Evolutionary conservation across 1,140 invertebrate genomes (phyloP), one percentile per base, ranked within the genome.

Genomic region (Papilio aristodemus): DNA sequence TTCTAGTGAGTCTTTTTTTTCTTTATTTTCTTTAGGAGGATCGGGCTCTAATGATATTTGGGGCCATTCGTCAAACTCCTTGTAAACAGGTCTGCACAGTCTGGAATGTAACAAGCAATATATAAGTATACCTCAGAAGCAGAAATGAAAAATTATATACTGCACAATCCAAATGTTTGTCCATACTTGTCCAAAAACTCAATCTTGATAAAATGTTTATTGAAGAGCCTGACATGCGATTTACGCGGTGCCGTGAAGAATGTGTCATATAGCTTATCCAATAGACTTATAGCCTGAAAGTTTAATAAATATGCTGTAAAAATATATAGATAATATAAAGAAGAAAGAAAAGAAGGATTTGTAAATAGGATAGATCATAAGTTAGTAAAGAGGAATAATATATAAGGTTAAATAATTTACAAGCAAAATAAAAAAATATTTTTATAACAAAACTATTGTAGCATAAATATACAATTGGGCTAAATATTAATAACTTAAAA

Each of bases 161-260:
- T 37, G 50, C 36, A 58, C 46, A 68, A 58, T 68, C 66, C 14
- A 54, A 57, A 85, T 75, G 79, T 74, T 76, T 73, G 75, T 81
- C 71, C 88, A 90, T 90, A 90, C 88, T 90, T 90, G 89, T 91
- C 89, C 89, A 91, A 87, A 89, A 91, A 91, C 71, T 91, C 89
- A 82, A 91, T 91, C 87, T 91, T 91, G 89, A 91, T 86, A 89
- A 83, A 91, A 85, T 86, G 87, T 86, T 89, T 89, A 87, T 75
- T 87, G 86, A 89, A 89, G 84, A 77, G 75, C 76, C 82, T 87
- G 78, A 89, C 80, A 84, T 87, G 83, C 80, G 85, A 72, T 87
- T 86, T 88, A 80, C 84, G 87, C 69, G 80, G 81, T 72, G 86
- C 79, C 82, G 78, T 77, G 87, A 89, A 90, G 87, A 90, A 91